These are phyloP conservation scores for Eupelmus urozonus DNA, from an alignment of 2,888 invertebrate species.

Conservation along the genomic window DNA sequence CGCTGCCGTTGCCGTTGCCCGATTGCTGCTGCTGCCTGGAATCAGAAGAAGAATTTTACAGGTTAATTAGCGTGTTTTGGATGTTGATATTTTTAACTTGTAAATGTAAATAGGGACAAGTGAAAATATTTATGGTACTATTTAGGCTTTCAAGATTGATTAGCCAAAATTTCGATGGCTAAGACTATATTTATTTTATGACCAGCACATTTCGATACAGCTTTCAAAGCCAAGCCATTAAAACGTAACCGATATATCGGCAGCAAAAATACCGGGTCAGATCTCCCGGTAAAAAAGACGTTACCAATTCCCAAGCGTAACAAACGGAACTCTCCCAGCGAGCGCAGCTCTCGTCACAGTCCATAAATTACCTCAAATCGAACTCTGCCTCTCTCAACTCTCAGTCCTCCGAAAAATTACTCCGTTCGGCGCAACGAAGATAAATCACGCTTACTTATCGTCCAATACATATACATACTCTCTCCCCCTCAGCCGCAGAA, in stretches of 20 bases:
- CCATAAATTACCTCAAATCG: too few relatives aligned
- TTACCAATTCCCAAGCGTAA: too few relatives aligned
- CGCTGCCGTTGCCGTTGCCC: slow-evolving; percentile 71
- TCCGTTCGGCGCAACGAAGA: slow-evolving; percentile 57
- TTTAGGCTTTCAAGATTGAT: background rate
- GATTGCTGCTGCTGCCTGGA: slow-evolving; percentile 76
- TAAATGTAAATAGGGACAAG: background rate
- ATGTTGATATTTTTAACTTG: background rate
- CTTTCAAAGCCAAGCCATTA: too few relatives aligned
- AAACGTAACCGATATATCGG: background rate
- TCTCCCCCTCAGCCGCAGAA: background rate
- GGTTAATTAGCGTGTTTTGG: background rate
- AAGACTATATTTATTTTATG: background rate
- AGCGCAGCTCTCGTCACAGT: too few relatives aligned
- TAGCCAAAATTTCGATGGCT: too few relatives aligned
- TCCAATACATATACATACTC: background rate
- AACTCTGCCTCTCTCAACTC: background rate
- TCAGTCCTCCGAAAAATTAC: slow-evolving; percentile 27
- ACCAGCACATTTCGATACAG: too few relatives aligned
- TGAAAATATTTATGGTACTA: background rate
- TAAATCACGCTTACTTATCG: slow-evolving; percentile 45
- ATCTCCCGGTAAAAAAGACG: too few relatives aligned
- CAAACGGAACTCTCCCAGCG: too few relatives aligned
- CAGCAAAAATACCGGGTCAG: too few relatives aligned
- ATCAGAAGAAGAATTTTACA: too few relatives aligned